phyloP scores from a whole-genome alignment of 2,113 vertebrate genomes.

The Pygoscelis antarcticus region DNA sequence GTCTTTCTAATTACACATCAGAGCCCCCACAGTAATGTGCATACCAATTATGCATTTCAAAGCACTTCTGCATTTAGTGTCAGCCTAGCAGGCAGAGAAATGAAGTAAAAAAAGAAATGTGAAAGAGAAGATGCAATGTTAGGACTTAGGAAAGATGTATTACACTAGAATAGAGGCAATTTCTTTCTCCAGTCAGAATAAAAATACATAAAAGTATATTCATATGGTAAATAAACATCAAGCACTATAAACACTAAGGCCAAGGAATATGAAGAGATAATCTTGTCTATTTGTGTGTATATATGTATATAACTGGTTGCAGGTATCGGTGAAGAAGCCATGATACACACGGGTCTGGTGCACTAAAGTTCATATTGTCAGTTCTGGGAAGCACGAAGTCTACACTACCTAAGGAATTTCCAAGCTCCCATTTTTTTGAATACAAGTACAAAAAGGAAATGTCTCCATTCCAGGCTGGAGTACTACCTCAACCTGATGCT shows the following conservation, averaged over 20 bases:
- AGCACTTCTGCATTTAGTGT: not conserved
- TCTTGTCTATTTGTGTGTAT: not conserved
- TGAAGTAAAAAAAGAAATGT: not conserved
- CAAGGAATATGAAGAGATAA: not conserved
- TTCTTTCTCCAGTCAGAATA: not conserved
- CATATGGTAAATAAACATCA: not conserved
- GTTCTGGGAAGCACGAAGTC: not conserved
- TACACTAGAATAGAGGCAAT: not conserved
- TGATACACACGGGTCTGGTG: accelerated
- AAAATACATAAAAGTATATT: not conserved
- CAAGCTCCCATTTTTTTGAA: not conserved
- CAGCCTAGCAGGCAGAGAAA: not conserved
- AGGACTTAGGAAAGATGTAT: not conserved
- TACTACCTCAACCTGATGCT: not conserved
- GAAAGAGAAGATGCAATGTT: not conserved
- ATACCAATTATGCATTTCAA: not conserved
- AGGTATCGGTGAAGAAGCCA: not conserved
- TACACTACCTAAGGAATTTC: not conserved
- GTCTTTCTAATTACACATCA: not conserved
- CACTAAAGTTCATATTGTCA: not conserved
- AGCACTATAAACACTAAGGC: not conserved
- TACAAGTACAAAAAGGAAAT: not conserved
- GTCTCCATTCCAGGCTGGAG: not conserved
- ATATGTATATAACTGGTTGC: not conserved
- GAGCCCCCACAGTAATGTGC: accelerated